Evolutionary conservation across 2,888 invertebrate genomes (phyloP), one percentile per base, ranked within the genome.

Genomic region (Drosophila barbarae): DNA sequence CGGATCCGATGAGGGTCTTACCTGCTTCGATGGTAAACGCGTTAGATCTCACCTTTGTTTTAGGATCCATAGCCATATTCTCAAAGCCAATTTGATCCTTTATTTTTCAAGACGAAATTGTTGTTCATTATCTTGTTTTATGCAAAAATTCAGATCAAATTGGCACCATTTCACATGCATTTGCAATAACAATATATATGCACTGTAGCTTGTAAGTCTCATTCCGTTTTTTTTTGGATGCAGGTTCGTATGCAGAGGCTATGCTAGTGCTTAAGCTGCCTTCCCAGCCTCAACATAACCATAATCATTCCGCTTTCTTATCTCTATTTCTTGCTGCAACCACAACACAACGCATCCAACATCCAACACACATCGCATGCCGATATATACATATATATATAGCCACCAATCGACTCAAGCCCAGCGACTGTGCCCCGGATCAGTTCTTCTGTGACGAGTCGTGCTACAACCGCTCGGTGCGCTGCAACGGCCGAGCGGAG

Each of bases 401-500:
- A 76, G 86, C 76, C 54, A 86, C 80, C 18, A 79, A 72, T 39
- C 79, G 85, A 61, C 61, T 65, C 36, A 82, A 81, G 36, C 75
- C 87, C 53, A 86, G 86, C 52, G 87, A 87, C 59, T 90, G 90
- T 69, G 71, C 74, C 28, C 67, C 70, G 36, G 86, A 88, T 73
- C 88, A 92, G 84, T 91, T 92, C 88, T 90, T 90, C 73, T 93
- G 92, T 77, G 90, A 92, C 77, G 92, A 93, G 21, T 82, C 87
- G 59, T 95, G 95, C 86, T 90, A 94, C 72, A 88, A 91, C 66
- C 88, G 84, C n/a, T 89, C 89, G 15, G 92, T 92, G 77, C 89
- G 89, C 58, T 95, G 95, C 83, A 93, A 95, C 83, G 90, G 90
- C 49, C 74, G 88, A 34, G 49, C 50, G 30, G 93, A 94, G 84